phyloP scores from a whole-genome alignment of 2,888 invertebrate species.

The Dryocosmus kuriphilus region DNA sequence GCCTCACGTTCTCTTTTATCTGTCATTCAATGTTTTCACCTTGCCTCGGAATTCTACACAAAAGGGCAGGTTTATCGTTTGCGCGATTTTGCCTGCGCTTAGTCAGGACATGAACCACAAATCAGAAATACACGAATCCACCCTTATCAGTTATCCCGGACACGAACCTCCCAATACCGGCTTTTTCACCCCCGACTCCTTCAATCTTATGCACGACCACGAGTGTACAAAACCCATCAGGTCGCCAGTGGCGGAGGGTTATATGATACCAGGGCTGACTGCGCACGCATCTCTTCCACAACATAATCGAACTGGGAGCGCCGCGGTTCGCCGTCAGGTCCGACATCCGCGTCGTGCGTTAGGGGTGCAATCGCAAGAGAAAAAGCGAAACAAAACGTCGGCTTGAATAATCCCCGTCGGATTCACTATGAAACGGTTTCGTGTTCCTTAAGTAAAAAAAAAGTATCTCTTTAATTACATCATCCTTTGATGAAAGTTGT shows the following conservation, averaged over 20 bases:
- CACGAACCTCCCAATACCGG: slow-evolving; percentile 27
- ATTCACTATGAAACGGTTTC: background rate
- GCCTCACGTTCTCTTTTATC: background rate
- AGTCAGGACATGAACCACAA: slow-evolving; percentile 56
- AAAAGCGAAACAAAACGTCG: background rate
- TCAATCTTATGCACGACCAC: background rate
- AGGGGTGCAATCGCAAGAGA: slow-evolving; percentile 42
- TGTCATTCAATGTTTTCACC: background rate
- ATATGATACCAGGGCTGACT: slow-evolving; percentile 55
- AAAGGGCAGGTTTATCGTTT: slow-evolving; percentile 10
- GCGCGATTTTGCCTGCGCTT: background rate
- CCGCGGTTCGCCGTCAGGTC: slow-evolving; percentile 72
- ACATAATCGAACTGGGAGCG: slow-evolving; percentile 77
- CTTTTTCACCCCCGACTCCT: slow-evolving; percentile 13
- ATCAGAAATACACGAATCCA: slow-evolving; percentile 33
- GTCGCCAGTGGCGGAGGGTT: slow-evolving; percentile 56
- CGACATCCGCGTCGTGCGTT: slow-evolving; percentile 50
- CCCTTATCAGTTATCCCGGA: slow-evolving; percentile 50
- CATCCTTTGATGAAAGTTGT: background rate
- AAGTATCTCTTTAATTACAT: background rate
- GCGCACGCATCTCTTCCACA: slow-evolving; percentile 69
- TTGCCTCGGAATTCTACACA: background rate
- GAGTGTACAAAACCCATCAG: background rate
- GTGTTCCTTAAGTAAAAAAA: background rate
- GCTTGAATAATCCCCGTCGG: background rate